Evolutionary conservation across 1,140 invertebrate species (phyloP).

Genomic region (Lepidurus arcticus): DNA sequence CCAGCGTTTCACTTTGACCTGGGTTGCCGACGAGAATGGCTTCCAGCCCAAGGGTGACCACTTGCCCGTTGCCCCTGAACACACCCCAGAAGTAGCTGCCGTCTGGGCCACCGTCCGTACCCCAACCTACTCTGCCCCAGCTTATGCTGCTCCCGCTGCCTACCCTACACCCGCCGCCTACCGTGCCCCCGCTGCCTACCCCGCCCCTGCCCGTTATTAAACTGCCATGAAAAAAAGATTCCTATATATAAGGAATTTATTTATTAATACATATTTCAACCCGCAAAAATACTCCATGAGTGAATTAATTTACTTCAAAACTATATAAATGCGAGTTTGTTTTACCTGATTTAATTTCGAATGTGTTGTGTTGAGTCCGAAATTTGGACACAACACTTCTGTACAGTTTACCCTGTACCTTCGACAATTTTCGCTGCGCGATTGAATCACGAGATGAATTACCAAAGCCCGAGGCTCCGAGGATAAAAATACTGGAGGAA

Average conservation of each 20-base stretch:
- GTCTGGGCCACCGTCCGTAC: slow-evolving; percentile 18
- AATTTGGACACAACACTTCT: too few relatives aligned
- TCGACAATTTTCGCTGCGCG: too few relatives aligned
- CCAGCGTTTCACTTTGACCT: slow-evolving; percentile 36
- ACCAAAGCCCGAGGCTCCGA: too few relatives aligned
- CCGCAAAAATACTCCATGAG: too few relatives aligned
- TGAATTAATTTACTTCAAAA: too few relatives aligned
- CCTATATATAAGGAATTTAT: neutral
- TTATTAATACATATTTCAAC: slow-evolving; percentile 2
- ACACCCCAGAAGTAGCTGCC: slow-evolving; percentile 31
- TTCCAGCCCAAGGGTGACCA: slow-evolving; percentile 37
- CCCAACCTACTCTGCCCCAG: neutral
- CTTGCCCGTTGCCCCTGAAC: slow-evolving; percentile 34
- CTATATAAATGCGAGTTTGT: too few relatives aligned
- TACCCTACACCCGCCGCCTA: neutral
- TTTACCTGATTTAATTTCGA: too few relatives aligned
- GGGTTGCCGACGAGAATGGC: slow-evolving; percentile 39
- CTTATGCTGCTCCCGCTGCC: neutral
- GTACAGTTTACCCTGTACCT: too few relatives aligned
- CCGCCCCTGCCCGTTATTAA: neutral
- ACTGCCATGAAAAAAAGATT: neutral
- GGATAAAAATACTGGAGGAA: too few relatives aligned
- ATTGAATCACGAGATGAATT: too few relatives aligned
- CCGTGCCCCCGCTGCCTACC: neutral
- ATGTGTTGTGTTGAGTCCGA: too few relatives aligned